Conservation (phyloP, 1,140 invertebrate species). For the Eciton burchellii region DNA sequence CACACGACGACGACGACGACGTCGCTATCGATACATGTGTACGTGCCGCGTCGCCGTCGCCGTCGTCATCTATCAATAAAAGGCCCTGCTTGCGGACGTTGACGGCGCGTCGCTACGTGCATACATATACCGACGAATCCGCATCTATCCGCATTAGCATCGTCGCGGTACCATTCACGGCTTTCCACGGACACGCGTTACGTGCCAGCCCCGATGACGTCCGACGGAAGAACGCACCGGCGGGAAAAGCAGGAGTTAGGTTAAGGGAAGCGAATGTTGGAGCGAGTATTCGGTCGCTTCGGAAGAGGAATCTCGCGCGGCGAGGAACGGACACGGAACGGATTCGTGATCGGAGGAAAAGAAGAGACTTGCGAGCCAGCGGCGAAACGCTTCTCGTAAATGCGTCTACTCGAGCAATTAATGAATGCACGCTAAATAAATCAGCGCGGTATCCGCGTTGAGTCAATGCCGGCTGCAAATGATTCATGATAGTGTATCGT, state of each 20-base stretch:
- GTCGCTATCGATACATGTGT: slow-evolving; percentile 17
- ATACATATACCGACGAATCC: slow-evolving; percentile 10
- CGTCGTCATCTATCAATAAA: slow-evolving; percentile 54
- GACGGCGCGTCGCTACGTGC: slow-evolving; percentile 15
- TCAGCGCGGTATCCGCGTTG: slow-evolving; percentile 4
- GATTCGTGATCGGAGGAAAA: no score
- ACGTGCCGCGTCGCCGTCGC: background rate
- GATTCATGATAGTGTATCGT: slow-evolving; percentile 28
- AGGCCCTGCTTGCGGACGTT: slow-evolving; percentile 36
- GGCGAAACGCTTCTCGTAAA: no score
- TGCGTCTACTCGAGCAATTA: slow-evolving; percentile 44
- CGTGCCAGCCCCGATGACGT: slow-evolving; percentile 10
- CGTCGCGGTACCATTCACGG: slow-evolving; percentile 54
- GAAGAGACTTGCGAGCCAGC: background rate
- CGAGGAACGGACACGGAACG: no score
- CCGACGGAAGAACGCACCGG: background rate
- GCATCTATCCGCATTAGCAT: slow-evolving; percentile 23
- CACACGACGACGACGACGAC: slow-evolving; percentile 4
- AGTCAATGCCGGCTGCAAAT: slow-evolving; percentile 41
- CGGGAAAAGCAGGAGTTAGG: background rate
- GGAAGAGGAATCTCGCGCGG: no score
- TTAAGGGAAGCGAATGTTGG: background rate
- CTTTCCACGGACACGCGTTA: slow-evolving; percentile 47
- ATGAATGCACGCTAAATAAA: slow-evolving; percentile 20
- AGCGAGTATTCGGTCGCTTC: background rate